Evolutionary conservation across 2,797 vertebrate genomes (phyloP).

Genomic region (Paguma larvata): DNA sequence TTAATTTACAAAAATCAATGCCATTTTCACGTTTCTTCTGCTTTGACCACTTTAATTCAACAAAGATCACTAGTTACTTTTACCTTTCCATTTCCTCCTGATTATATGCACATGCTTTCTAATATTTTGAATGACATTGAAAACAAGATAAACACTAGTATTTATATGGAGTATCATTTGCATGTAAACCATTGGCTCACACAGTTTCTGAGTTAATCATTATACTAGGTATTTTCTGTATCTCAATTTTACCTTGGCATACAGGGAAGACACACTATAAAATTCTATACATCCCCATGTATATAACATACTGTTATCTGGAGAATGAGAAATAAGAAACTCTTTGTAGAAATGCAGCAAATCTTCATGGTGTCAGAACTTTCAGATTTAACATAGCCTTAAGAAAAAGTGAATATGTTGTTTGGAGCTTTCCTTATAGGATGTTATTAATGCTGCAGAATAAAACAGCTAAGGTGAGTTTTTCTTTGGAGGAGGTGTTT

Average conservation of each 20-base stretch:
- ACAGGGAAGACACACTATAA: neutral
- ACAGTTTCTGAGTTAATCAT: slow-evolving; percentile 14
- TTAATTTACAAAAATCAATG: slow-evolving; percentile 29
- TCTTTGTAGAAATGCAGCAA: neutral
- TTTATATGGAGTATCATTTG: neutral
- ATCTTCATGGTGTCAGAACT: slow-evolving; percentile 10
- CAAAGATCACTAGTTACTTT: neutral
- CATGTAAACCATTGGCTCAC: neutral
- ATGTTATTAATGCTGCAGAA: neutral
- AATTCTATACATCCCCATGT: neutral
- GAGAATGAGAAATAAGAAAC: neutral
- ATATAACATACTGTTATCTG: neutral
- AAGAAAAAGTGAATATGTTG: neutral
- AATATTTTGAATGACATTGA: neutral
- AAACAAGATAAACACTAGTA: neutral
- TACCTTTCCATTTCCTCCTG: neutral
- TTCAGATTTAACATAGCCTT: slow-evolving; percentile 29
- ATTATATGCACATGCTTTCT: neutral
- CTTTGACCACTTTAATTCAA: neutral
- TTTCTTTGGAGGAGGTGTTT: neutral
- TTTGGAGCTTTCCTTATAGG: neutral
- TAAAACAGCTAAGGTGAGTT: neutral
- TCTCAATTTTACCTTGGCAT: neutral
- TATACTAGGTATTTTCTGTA: neutral
- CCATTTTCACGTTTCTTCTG: neutral